Conservation (phyloP, 2,888 invertebrate genomes). For the Boloria selene region DNA sequence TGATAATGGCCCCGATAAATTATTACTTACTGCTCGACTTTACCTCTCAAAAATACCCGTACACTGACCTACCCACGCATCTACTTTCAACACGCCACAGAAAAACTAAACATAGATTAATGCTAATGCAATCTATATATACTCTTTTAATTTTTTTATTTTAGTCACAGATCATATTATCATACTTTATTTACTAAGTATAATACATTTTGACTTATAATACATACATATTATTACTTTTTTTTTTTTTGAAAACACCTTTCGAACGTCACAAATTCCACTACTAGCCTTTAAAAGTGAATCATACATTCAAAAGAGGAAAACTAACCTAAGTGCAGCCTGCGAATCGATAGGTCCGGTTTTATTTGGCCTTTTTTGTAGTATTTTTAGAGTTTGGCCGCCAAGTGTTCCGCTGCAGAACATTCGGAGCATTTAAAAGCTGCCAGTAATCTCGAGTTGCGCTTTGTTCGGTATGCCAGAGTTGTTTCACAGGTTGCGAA, state of each 20-base stretch:
- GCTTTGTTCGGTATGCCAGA: slow-evolving; percentile 54
- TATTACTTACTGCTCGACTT: no score
- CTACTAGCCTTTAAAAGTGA: slow-evolving; percentile 22
- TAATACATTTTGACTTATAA: no score
- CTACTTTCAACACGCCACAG: slow-evolving; percentile 48
- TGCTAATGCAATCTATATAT: slow-evolving; percentile 25
- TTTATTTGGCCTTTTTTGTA: slow-evolving; percentile 58
- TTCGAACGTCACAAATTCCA: slow-evolving; percentile 5
- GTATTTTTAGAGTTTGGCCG: slow-evolving; percentile 59
- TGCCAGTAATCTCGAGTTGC: slow-evolving; percentile 57
- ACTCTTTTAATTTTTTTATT: slow-evolving; percentile 1
- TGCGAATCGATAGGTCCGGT: slow-evolving; percentile 61
- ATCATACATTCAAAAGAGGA: slow-evolving; percentile 43
- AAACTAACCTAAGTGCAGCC: slow-evolving; percentile 61
- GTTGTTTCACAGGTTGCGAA: slow-evolving; percentile 59
- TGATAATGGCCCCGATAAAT: no score
- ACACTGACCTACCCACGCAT: slow-evolving; percentile 53
- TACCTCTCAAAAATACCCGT: slow-evolving; percentile 38
- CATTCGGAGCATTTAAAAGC: slow-evolving; percentile 61
- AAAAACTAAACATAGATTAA: slow-evolving; percentile 35
- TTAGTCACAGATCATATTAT: no score
- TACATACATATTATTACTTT: not conserved
- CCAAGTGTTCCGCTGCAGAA: slow-evolving; percentile 54
- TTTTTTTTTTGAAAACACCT: not conserved
- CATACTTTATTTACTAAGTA: no score